Base-by-base conservation (phyloP, 2,113 vertebrate species). In the Dasypus novemcinctus region DNA sequence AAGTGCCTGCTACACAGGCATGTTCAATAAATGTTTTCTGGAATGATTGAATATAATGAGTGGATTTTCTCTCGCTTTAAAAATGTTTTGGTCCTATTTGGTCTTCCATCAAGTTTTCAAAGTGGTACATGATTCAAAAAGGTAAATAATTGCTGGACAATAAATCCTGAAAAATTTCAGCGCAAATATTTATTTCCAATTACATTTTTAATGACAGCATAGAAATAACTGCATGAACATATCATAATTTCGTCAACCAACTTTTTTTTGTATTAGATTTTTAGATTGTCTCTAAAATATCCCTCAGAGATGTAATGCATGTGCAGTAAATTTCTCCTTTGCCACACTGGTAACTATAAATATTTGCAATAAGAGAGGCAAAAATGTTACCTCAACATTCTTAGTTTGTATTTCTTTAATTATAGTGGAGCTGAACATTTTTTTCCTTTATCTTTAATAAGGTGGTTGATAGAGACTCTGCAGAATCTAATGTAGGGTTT, bases 21-120 rank as follows among this genome's bases (percentile, higher is more conserved):
- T 38, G 18, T 14, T 61, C 31, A 27, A 29, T 8, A 83, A 54
- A 64, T 72, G 15, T 38, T 18, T 38, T 69, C 68, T 7, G 10
- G 29, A 80, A 81, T 69, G 23, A 69, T 43, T 72, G 76, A 88
- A 78, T 72, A 59, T 75, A 72, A 49, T 54, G 63, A 68, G 29
- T 83, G 71, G 78, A 87, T 91, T 85, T 68, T 71, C 12, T 75
- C 49, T 71, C 72, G 29, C n/a, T 88, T 95, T 57, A 95, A 93
- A 72, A 79, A 64, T 87, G 52, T 90, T 95, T 96, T 81, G 46
- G 61, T 90, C 20, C 8, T 75, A 54, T 74, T 88, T 84, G 18
- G 46, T 91, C 64, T 27, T 7, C 49, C 21, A 59, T 80, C 18
- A 78, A 17, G 66, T 69, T 69, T 69, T 36, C 66, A 69, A n/a